A percentile compares a stretch with the other conserved stretches of the same genome.
Conservation (phyloP, 2,797 vertebrate species). For the Gallinago stenura region DNA sequence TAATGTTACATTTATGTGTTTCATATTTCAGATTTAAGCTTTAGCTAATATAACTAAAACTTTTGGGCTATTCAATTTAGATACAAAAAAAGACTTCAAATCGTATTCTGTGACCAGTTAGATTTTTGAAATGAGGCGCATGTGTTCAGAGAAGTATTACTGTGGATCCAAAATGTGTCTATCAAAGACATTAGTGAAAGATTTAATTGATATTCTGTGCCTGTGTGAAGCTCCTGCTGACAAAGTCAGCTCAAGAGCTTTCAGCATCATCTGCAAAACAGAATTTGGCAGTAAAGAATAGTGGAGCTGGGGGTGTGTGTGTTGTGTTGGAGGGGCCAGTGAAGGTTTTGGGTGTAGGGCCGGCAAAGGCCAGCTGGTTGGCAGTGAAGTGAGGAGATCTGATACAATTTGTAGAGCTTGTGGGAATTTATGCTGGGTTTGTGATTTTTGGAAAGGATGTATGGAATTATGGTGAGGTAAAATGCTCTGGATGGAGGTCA, state of each 20-base stretch:
- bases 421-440: background rate
- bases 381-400: background rate
- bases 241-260: background rate
- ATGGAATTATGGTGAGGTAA: background rate
- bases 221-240: background rate
- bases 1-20: background rate
- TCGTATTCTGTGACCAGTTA: background rate
- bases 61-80: background rate
- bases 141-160: background rate
- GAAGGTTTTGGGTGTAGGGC: background rate
- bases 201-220: background rate
- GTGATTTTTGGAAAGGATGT: background rate
- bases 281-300: background rate
- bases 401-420: background rate
- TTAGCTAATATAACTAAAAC: background rate
- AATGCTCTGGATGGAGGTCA: background rate
- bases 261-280: background rate
- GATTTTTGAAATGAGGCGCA: background rate
- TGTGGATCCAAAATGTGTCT: background rate
- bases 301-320: accelerated
- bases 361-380: background rate
- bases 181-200: background rate
- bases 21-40: background rate
- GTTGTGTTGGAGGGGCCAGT: background rate
- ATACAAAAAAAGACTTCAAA: background rate